These are phyloP conservation scores for Drosophila cognata DNA, from an alignment of 2,888 invertebrate species.

Conservation along the genomic window DNA sequence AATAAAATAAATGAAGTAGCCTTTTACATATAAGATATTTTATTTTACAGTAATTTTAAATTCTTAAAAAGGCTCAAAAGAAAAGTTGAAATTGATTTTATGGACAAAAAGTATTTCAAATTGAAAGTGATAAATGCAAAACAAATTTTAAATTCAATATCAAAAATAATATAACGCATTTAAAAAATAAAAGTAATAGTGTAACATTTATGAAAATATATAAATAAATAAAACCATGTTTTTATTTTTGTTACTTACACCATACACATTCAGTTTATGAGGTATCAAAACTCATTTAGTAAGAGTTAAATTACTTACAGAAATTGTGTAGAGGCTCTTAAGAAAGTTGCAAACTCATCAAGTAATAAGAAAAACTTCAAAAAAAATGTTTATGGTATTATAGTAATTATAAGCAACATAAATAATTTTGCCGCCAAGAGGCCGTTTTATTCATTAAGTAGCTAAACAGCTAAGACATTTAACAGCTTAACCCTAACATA, in stretches of 20 bases:
- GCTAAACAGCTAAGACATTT: too few species aligned
- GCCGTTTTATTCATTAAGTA: background rate
- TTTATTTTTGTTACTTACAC: too few species aligned
- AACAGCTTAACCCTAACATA: background rate
- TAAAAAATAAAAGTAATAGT: background rate
- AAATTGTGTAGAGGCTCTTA: conserved; percentile 23
- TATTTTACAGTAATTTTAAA: background rate
- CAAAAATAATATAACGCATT: background rate
- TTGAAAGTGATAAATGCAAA: background rate
- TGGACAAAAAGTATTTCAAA: background rate
- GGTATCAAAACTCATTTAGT: conserved; percentile 30
- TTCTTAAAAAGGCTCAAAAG: accelerated
- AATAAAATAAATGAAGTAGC: background rate
- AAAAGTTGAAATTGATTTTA: background rate
- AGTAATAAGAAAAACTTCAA: conserved; percentile 4
- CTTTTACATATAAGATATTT: accelerated
- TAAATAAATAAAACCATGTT: too few species aligned
- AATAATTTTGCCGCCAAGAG: background rate
- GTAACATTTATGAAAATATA: too few species aligned
- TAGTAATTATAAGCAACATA: background rate
- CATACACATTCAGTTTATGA: too few species aligned
- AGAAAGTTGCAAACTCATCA: background rate
- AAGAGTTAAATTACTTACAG: conserved; percentile 15
- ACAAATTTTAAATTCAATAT: background rate
- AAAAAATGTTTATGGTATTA: background rate